Evolutionary conservation across 2,797 vertebrate genomes (phyloP).

Genomic region (Mus caroli): DNA sequence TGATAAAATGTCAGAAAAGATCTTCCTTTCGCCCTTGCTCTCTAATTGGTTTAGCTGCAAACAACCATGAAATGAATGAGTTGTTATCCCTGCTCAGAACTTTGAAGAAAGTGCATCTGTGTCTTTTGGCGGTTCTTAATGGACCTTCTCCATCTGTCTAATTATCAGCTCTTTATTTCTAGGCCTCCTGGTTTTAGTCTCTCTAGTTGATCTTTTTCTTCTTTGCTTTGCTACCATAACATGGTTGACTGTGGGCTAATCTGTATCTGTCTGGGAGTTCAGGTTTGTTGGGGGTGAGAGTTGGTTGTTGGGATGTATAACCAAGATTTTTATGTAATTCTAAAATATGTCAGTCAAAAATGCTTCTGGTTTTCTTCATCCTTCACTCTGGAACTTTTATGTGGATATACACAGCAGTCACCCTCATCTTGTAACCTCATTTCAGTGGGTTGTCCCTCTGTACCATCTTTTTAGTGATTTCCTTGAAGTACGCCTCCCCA

Average conservation of each 20-base stretch:
- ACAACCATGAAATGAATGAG: slow-evolving; percentile 27
- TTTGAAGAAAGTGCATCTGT: not conserved
- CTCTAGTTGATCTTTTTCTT: not conserved
- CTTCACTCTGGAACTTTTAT: not conserved
- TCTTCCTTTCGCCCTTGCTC: slow-evolving; percentile 20
- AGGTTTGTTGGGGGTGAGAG: not conserved
- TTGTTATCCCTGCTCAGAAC: slow-evolving; percentile 1
- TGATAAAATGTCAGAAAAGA: slow-evolving; percentile 43
- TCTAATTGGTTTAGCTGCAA: slow-evolving; percentile 14
- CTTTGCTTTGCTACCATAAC: not conserved
- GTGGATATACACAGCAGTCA: not conserved
- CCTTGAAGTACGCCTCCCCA: not conserved
- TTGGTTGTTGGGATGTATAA: not conserved
- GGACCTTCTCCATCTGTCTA: not conserved
- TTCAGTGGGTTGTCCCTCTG: not conserved
- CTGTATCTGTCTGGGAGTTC: slow-evolving; percentile 19
- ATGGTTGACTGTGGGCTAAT: slow-evolving; percentile 11
- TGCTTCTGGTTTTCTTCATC: not conserved
- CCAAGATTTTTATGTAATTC: slow-evolving; percentile 38
- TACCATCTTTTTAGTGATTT: not conserved
- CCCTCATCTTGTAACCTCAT: not conserved
- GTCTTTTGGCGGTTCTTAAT: not conserved
- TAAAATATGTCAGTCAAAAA: slow-evolving; percentile 45
- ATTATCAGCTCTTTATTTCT: not conserved
- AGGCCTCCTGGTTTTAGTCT: not conserved